These are phyloP conservation scores for Bombus superbus DNA, from an alignment of 1,140 invertebrate genomes.

Conservation along the genomic window DNA sequence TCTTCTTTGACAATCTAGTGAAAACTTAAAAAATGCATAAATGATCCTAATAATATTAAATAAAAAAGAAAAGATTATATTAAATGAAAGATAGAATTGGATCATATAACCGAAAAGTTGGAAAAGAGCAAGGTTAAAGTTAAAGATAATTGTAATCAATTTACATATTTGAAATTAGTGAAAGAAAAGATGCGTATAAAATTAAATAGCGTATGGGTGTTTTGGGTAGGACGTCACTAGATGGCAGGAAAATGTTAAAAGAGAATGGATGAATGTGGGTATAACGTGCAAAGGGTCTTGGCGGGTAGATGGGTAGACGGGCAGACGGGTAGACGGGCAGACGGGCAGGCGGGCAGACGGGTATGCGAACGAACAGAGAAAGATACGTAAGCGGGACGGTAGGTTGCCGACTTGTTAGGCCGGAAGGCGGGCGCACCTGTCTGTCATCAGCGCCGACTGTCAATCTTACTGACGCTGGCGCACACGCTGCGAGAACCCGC, in stretches of 20 bases:
- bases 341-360: conserved; percentile 21
- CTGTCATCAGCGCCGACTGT: conserved; percentile 70
- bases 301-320: conserved; percentile 23
- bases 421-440: conserved; percentile 69
- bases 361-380: conserved; percentile 24
- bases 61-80: background rate
- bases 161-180: background rate
- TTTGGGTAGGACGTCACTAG: conserved; percentile 2
- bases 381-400: conserved; percentile 49
- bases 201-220: background rate
- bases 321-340: background rate
- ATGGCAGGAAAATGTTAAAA: conserved; percentile 41
- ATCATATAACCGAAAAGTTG: background rate
- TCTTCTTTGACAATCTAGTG: background rate
- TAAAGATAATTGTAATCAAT: background rate
- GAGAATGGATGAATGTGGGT: background rate
- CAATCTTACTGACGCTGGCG: conserved; percentile 69
- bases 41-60: background rate
- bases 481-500: conserved; percentile 53
- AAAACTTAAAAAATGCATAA: background rate
- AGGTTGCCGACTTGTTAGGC: conserved; percentile 54
- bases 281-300: conserved; percentile 7
- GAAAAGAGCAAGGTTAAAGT: background rate
- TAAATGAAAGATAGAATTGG: background rate
- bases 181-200: background rate